These are phyloP conservation scores for Lates japonicus DNA, from an alignment of 2,797 vertebrate genomes.

Conservation along the genomic window DNA sequence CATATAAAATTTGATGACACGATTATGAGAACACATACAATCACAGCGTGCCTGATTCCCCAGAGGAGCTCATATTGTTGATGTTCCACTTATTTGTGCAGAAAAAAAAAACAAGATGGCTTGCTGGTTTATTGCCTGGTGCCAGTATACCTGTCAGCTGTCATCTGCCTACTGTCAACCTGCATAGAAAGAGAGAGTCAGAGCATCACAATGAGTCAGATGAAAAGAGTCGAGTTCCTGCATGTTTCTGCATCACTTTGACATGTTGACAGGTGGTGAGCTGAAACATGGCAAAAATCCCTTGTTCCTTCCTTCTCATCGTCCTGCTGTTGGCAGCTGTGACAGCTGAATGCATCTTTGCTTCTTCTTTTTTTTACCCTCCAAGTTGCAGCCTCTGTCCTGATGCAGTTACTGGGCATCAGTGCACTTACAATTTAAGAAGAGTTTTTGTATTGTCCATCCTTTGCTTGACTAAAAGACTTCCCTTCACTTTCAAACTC, in stretches of 20 bases:
- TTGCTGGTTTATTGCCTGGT: slow-evolving; percentile 17
- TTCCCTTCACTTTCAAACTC: neutral
- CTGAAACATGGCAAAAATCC: slow-evolving; percentile 57
- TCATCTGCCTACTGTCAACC: slow-evolving; percentile 32
- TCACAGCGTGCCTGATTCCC: neutral
- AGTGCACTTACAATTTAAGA: too few relatives aligned
- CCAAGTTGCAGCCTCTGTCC: slow-evolving; percentile 35
- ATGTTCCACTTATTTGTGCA: slow-evolving; percentile 34
- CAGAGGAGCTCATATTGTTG: slow-evolving; percentile 14
- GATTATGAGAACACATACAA: slow-evolving; percentile 3
- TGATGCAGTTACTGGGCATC: slow-evolving; percentile 11
- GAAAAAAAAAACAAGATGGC: slow-evolving; percentile 12
- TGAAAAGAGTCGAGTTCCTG: slow-evolving; percentile 44
- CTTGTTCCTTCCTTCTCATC: slow-evolving; percentile 37
- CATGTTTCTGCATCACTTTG: slow-evolving; percentile 46
- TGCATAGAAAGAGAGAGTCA: slow-evolving; percentile 2
- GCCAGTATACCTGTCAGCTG: slow-evolving; percentile 35
- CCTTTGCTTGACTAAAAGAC: neutral
- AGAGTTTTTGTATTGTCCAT: neutral
- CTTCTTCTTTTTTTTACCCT: slow-evolving; percentile 24
- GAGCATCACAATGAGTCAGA: slow-evolving; percentile 29
- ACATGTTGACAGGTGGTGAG: slow-evolving; percentile 65
- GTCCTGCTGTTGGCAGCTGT: slow-evolving; percentile 46
- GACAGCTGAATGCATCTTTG: slow-evolving; percentile 41
- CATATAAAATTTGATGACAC: slow-evolving; percentile 1